Percentiles rank a stretch among this genome's conserved stretches.
Evolutionary conservation across 2,797 vertebrate genomes (phyloP).

Genomic region (Denticeps clupeoides): DNA sequence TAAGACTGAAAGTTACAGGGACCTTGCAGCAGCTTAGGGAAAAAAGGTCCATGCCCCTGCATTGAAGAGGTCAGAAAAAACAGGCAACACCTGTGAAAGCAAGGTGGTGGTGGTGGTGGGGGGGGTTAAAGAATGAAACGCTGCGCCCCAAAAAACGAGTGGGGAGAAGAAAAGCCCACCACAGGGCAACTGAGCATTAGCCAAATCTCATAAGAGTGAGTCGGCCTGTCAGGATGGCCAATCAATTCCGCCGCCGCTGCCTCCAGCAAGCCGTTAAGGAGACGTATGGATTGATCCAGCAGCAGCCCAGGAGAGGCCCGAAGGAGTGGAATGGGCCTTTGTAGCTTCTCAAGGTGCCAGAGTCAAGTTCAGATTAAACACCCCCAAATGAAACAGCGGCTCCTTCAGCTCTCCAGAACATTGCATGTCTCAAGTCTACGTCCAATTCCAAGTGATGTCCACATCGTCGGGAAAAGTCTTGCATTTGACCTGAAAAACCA

Average conservation of each 20-base stretch:
- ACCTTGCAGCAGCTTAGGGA: too few relatives aligned
- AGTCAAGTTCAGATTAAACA: conserved; percentile 39
- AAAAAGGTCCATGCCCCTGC: too few relatives aligned
- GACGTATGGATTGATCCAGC: conserved; percentile 44
- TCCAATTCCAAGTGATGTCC: too few relatives aligned
- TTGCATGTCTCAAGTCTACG: too few relatives aligned
- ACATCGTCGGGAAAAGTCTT: too few relatives aligned
- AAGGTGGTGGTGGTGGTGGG: too few relatives aligned
- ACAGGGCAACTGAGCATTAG: conserved; percentile 22
- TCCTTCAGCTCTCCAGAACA: too few relatives aligned
- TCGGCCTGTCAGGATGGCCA: conserved; percentile 26
- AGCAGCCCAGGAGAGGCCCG: conserved; percentile 20
- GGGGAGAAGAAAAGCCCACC: not conserved
- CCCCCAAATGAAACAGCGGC: conserved; percentile 38
- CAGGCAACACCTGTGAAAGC: not conserved
- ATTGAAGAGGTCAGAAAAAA: not conserved
- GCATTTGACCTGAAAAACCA: too few relatives aligned
- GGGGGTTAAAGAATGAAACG: too few relatives aligned
- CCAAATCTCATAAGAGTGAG: conserved; percentile 32
- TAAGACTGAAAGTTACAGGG: too few relatives aligned
- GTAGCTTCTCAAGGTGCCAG: conserved; percentile 27
- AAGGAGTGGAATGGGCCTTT: conserved; percentile 33
- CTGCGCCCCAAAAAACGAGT: too few relatives aligned
- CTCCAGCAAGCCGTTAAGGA: conserved; percentile 42
- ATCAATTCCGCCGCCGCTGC: conserved; percentile 37